Base-by-base conservation (phyloP, 2,797 vertebrate genomes). In the Thripadectes ignobilis region DNA sequence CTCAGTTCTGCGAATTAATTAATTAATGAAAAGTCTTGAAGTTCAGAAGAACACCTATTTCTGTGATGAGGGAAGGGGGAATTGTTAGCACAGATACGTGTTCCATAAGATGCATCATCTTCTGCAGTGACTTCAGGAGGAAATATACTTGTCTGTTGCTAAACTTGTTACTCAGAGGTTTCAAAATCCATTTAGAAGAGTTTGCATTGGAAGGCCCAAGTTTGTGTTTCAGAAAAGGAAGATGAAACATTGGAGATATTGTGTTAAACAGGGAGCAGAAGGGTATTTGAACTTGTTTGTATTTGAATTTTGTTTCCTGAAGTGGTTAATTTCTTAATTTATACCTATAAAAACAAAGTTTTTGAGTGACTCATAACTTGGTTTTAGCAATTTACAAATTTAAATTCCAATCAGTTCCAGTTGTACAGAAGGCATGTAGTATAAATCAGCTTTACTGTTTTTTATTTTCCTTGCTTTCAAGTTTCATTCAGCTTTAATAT, bases 161-260 rank as follows among this genome's bases (percentile, higher is more conserved):
- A 23, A 58, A 34, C 41, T 85, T 85, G 39, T 54, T 80, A 63
- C 19, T 82, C 39, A n/a, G n/a, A 76, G 80, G 57, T 77, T 94
- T 95, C 63, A 91, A 89, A 89, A 93, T 66, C 29, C 4, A 13
- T 85, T 91, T 95, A 76, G 76, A 89, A 89, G 58, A 89, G 45
- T 39, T 62, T 77, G 23, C 8, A 2, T 82, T 89, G 69, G 81
- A 91, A 91, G 58, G 24, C n/a, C 41, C 48, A 24, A 88, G 29
- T 82, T 77, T 49, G 61, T 66, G 36, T 81, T 96, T 80, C n/a
- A 65, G 78, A 79, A 79, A 66, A 74, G 41, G 39, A 88, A 69
- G 2, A 7, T 73, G 39, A 79, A 84, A 63, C 2, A 3, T 7
- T 63, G 23, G 39, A 88, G 72, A 57, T 3, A 1, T 5, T 46